Conservation (phyloP, 1,140 invertebrate species). For the Anastatus disparis region DNA sequence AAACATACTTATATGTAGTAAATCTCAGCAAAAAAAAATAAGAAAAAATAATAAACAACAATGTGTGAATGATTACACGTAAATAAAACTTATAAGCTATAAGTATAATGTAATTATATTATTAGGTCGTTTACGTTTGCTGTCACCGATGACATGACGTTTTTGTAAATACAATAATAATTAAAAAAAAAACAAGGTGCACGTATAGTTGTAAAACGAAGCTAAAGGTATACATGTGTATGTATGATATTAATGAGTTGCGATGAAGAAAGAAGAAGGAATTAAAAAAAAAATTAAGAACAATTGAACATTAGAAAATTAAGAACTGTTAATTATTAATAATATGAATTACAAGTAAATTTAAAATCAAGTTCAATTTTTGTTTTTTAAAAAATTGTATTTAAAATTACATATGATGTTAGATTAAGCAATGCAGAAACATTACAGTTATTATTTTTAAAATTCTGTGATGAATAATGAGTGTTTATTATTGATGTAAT, state of each 20-base stretch:
- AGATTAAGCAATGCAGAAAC: too few relatives aligned
- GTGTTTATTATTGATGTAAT: too few relatives aligned
- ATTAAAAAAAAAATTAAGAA: too few relatives aligned
- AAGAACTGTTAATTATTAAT: too few relatives aligned
- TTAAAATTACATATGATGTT: too few relatives aligned
- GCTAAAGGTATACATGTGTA: conserved; percentile 8
- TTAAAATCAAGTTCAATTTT: too few relatives aligned
- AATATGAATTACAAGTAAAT: too few relatives aligned
- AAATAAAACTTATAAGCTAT: neutral
- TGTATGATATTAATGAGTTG: neutral
- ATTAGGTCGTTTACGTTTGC: conserved; percentile 40
- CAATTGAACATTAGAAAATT: neutral
- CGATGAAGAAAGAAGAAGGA: neutral
- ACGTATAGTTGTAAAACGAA: conserved; percentile 23
- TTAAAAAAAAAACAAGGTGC: too few relatives aligned
- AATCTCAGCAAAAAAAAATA: neutral
- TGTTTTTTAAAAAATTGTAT: too few relatives aligned
- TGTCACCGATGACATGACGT: conserved; percentile 47
- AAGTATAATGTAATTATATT: conserved; percentile 22
- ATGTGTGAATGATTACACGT: neutral
- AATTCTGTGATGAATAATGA: too few relatives aligned
- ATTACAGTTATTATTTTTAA: too few relatives aligned
- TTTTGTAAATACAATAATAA: conserved; percentile 62
- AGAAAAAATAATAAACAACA: too few relatives aligned
- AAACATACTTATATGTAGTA: neutral